A percentile compares a stretch with the other conserved stretches of the same genome.
phyloP scores from a whole-genome alignment of 1,140 invertebrate species.

The Pseudomyrmex cubaensis region DNA sequence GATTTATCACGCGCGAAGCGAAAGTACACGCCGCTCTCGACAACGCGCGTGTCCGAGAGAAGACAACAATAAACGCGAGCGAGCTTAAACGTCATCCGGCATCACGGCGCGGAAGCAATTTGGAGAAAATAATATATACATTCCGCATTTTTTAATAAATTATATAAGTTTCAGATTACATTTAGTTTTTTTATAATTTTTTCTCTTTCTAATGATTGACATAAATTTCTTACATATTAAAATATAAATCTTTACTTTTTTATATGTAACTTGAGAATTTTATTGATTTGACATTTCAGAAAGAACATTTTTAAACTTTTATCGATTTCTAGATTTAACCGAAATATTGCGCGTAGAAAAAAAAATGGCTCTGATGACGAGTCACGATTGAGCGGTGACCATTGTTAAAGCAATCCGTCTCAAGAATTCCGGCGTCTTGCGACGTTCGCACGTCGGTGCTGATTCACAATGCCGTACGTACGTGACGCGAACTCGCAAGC shows the following conservation, averaged over 20 bases:
- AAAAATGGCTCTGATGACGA: constrained; percentile 35
- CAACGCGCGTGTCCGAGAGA: background rate
- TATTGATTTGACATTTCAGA: too few relatives aligned
- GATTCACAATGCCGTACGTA: constrained; percentile 44
- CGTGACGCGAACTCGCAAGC: constrained; percentile 42
- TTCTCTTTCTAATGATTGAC: too few relatives aligned
- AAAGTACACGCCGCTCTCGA: constrained; percentile 4
- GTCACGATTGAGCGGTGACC: constrained; percentile 12
- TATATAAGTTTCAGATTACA: too few relatives aligned
- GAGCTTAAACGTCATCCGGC: background rate
- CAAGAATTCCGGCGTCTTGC: constrained; percentile 35
- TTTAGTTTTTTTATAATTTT: too few relatives aligned
- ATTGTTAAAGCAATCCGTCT: constrained; percentile 32
- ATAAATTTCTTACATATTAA: too few relatives aligned
- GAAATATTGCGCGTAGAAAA: too few relatives aligned
- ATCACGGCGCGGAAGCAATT: background rate
- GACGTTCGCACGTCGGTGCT: constrained; percentile 29
- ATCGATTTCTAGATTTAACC: too few relatives aligned
- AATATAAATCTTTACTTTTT: too few relatives aligned
- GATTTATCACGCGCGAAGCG: constrained; percentile 45
- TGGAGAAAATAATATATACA: too few relatives aligned
- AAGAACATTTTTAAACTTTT: too few relatives aligned
- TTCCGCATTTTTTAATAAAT: background rate
- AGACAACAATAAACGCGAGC: background rate
- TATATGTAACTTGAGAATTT: too few relatives aligned